A percentile compares a stretch with the other conserved stretches of the same genome.
Conservation (phyloP, 2,113 vertebrate genomes). For the Nesogale talazaci region DNA sequence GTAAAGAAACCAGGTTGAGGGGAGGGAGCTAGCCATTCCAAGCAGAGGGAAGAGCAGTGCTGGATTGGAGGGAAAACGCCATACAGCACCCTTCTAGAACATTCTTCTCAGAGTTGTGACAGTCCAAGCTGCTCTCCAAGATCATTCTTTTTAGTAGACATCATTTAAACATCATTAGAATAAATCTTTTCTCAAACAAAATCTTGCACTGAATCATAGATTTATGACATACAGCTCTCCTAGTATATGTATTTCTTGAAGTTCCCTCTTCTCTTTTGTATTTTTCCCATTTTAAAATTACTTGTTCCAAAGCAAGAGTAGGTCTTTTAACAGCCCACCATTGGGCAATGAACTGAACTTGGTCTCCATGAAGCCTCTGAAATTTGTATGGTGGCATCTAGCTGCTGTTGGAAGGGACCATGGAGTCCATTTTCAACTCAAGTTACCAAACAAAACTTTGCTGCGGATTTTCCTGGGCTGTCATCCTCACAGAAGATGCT, state of each 20-base stretch:
- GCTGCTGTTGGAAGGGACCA: neutral
- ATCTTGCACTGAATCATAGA: neutral
- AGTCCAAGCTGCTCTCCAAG: neutral
- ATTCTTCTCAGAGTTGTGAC: neutral
- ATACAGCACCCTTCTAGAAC: neutral
- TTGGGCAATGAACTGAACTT: neutral
- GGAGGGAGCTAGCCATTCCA: neutral
- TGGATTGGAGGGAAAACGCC: neutral
- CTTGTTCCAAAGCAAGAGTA: neutral
- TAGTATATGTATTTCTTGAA: neutral
- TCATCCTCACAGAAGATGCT: neutral
- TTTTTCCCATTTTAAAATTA: neutral
- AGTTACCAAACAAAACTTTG: neutral
- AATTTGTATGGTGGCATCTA: neutral
- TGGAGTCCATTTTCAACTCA: neutral
- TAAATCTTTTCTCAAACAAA: neutral
- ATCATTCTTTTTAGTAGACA: neutral
- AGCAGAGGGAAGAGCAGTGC: neutral
- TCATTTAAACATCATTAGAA: neutral
- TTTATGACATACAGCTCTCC: neutral
- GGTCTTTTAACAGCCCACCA: neutral
- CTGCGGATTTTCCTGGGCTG: neutral
- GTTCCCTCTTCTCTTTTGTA: neutral
- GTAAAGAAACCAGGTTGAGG: neutral
- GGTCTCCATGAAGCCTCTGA: neutral